phyloP scores from a whole-genome alignment of 2,797 vertebrate species.

The Rhinichthys osculus region DNA sequence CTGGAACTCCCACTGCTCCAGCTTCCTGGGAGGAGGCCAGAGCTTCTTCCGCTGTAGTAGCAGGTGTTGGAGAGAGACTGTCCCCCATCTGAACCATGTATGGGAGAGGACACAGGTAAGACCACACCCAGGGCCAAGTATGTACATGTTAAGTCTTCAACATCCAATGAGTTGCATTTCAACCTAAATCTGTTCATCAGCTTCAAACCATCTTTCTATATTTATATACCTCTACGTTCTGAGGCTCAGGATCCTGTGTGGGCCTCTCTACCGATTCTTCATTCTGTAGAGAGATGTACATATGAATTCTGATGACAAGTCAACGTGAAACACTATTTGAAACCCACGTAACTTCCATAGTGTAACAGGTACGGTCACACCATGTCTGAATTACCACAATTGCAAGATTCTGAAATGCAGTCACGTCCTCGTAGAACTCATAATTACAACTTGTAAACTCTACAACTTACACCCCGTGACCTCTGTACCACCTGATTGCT shows the following conservation, averaged over 20 bases:
- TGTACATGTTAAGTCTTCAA: background rate
- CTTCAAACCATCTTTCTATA: background rate
- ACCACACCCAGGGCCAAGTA: background rate
- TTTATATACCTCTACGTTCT: slow-evolving; percentile 66
- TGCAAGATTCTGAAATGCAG: background rate
- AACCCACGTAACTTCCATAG: background rate
- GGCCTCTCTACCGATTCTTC: slow-evolving; percentile 52
- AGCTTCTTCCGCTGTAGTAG: slow-evolving; percentile 91
- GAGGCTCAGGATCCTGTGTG: slow-evolving; percentile 49
- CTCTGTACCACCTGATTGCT: background rate
- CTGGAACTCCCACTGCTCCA: slow-evolving; percentile 63
- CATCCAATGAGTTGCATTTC: background rate
- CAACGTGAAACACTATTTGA: background rate
- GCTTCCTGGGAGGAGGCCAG: slow-evolving; percentile 82
- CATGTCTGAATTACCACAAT: background rate
- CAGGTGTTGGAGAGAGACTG: slow-evolving; percentile 84
- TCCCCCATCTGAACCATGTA: slow-evolving; percentile 74
- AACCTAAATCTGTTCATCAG: background rate
- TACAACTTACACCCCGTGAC: background rate
- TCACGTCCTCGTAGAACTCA: background rate
- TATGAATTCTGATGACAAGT: background rate
- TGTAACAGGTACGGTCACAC: background rate
- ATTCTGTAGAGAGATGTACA: slow-evolving; percentile 41
- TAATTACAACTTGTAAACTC: background rate
- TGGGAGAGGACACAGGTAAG: background rate